Base-by-base conservation (phyloP, 2,113 vertebrate species). In the Cisticola juncidis region DNA sequence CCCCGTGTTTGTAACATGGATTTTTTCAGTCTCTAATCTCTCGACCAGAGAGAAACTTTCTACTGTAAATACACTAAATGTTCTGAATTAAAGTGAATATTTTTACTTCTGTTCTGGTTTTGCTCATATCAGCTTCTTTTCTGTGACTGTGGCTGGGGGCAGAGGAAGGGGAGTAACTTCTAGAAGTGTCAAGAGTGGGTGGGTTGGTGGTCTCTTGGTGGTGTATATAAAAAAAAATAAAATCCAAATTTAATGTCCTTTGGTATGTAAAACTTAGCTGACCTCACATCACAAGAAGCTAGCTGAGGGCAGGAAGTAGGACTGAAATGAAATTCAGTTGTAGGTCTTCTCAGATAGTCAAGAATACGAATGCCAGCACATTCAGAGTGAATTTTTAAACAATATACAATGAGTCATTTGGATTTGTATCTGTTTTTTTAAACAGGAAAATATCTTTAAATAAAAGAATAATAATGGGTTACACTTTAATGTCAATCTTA, bases 51-150 rank as follows among this genome's bases (percentile, higher is more conserved):
- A 70, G 18, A 68, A 60, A n/a, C 36, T 84, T 94, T 53, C 51
- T 88, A 3, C 50, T 97, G 92, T 96, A 97, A 96, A 93, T 96
- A 88, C 96, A 96, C 95, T 96, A 97, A 95, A 21, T 51, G 14
- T 40, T 90, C 33, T 48, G n/a, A 92, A 97, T 92, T 86, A 96
- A 96, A 97, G 70, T 64, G 15, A 5, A 0, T 78, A 53, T 96
- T 96, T 96, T 93, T 92, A 93, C 24, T 19, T 91, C 7, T 51
- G 0, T 73, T 83, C 20, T 86, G 25, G 16, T 81, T 93, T 96
- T 89, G 50, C 72, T 44, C 4, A 1, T 64, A 36, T 73, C 14
- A n/a, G 1, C 21, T 45, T 94, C 11, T 90, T 40, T 71, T 76
- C 20, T 76, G 44, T 66, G 47, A 13, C 48, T 66, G 15, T 42